Evolutionary conservation across 1,140 invertebrate genomes (phyloP), one percentile per base, ranked within the genome.

Genomic region (Vanessa atalanta): DNA sequence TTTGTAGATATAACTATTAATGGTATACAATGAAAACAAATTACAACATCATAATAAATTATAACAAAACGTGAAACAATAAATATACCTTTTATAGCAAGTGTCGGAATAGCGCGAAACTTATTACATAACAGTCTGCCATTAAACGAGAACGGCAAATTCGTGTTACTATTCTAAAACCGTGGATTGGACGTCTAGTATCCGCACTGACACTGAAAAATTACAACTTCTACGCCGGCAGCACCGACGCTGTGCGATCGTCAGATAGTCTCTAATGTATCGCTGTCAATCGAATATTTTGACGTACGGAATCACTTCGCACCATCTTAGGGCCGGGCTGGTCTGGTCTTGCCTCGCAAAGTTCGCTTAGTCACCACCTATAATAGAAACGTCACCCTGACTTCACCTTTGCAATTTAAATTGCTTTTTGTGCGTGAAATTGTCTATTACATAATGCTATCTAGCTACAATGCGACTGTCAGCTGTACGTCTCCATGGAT

Each of bases 181-280:
- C 82, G 88, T 90, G 86, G 90, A 85, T 83, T 83, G 79, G 83
- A 83, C 79, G 80, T 88, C 87, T 89, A 85, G 81, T 85, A 80
- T 82, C 77, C 77, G 76, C 73, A 75, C 80, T 87, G 88, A 90
- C 89, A 90, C 87, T 90, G 88, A 89, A 88, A 91, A 90, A 91
- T 91, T 86, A 90, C 84, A 69, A 86, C 78, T 83, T 79, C 76
- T 70, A 83, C 77, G 80, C 81, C 81, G 81, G 83, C 79, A 80
- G 80, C 79, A 75, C 77, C 69, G 71, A 47, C 79, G 79, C 78
- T 77, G 73, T 72, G 76, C 79, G 84, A 86, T 88, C 87, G 82
- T 64, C 87, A 86, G 87, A 90, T 89, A 89, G 84, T 85, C 89
- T 79, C 84, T 90, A 90, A 90, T 90, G 88, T 90, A 89, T 89